Base-by-base conservation (phyloP, 1,140 invertebrate species). In the Meloidogyne chitwoodi region DNA sequence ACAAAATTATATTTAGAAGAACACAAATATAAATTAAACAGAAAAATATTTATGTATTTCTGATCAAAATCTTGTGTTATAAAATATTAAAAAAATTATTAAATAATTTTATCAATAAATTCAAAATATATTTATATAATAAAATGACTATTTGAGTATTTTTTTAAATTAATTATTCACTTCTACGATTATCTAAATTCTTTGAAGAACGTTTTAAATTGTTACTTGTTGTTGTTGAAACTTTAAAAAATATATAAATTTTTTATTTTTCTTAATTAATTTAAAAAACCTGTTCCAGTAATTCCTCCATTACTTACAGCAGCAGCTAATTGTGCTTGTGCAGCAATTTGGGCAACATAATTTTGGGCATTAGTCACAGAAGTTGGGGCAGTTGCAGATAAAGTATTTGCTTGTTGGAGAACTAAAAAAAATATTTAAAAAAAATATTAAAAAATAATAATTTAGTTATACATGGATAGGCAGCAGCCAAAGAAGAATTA, bases 261-360 rank as follows among this genome's bases (percentile, higher is more conserved):
- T 64, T 14, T 66, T 24, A 16, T 27, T 66, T 29, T 19, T 26
- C 27, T 38, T 66, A 19, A 31, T 2, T 22, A 26, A 0, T 19
- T 27, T 66, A 19, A 66, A 66, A 31, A 5, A 38, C 65, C 34
- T 66, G 48, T 56, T n/a, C 48, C 48, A 56, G 48, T n/a, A 56
- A 56, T n/a, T 56, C 48, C 48, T 56, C 48, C 48, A 56, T 56
- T 56, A 22, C 48, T 56, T 6, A 56, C 48, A 56, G 71, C 71
- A 74, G 73, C 68, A 29, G 68, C 74, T 22, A 70, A 48, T 75
- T 75, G 74, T 3, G 74, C 71, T 29, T 73, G 71, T 22, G 71
- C 71, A 10, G 71, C 71, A 12, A 73, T 11, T 63, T 73, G 71
- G 8, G 71, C 41, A 22, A 64, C 71, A 73, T 73, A 73, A 73